Conservation (phyloP, 2,113 vertebrate genomes). For the Anguilla rostrata region DNA sequence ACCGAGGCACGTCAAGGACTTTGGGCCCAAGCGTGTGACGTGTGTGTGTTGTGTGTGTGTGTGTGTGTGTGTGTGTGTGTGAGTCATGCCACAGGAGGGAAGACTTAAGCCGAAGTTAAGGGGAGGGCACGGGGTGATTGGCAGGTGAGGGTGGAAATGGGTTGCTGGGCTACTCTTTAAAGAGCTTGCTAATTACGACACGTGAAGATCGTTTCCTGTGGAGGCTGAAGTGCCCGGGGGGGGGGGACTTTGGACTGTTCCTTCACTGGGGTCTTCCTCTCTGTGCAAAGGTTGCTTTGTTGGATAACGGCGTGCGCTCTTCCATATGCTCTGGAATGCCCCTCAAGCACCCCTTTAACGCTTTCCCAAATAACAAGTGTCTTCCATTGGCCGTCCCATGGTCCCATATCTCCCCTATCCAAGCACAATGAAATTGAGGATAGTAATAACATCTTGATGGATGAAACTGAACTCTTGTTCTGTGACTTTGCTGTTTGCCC, state of each 20-base stretch:
- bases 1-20: neutral
- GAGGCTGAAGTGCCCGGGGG: constrained; percentile 50
- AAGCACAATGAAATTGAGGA: neutral
- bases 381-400: neutral
- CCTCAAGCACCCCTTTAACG: constrained; percentile 2
- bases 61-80: no score
- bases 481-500: neutral
- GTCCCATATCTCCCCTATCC: neutral
- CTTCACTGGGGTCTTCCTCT: constrained; percentile 73
- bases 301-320: constrained; percentile 5
- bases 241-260: constrained; percentile 56
- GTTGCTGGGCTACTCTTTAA: constrained; percentile 69
- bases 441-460: neutral
- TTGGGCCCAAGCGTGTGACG: constrained; percentile 10
- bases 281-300: constrained; percentile 64
- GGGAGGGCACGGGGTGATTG: constrained; percentile 40
- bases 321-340: constrained; percentile 45
- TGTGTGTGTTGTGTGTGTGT: no score
- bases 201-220: constrained; percentile 80
- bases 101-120: constrained; percentile 45
- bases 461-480: neutral
- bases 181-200: constrained; percentile 63
- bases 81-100: constrained; percentile 40
- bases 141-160: constrained; percentile 39
- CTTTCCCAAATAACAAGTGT: constrained; percentile 11